phyloP scores from a whole-genome alignment of 2,888 invertebrate species.

The Aricia artaxerxes region DNA sequence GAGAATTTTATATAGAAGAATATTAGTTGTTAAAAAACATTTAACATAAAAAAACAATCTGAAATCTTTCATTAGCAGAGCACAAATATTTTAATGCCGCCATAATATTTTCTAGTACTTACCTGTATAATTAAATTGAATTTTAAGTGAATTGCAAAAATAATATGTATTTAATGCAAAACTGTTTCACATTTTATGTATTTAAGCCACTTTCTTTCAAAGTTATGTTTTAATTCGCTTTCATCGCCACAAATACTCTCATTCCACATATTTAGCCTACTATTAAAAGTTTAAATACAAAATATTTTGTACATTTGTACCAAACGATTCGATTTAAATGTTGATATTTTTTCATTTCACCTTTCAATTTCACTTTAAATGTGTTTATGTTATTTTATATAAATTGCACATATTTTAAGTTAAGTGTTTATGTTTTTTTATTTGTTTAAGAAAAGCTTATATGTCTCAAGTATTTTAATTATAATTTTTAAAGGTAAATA shows the following conservation, averaged over 20 bases:
- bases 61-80: too few relatives aligned
- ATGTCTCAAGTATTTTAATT: too few relatives aligned
- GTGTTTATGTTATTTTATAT: not conserved
- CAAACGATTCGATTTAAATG: not conserved
- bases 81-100: too few relatives aligned
- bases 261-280: not conserved
- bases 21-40: too few relatives aligned
- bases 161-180: slow-evolving; percentile 5
- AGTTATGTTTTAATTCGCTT: slow-evolving; percentile 10
- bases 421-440: not conserved
- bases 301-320: not conserved
- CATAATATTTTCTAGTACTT: not conserved
- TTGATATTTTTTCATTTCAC: not conserved
- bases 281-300: not conserved
- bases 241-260: not conserved
- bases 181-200: not conserved
- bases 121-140: not conserved
- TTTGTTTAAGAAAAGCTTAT: too few relatives aligned
- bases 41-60: too few relatives aligned
- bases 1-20: too few relatives aligned
- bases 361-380: not conserved
- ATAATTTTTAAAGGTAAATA: too few relatives aligned
- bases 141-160: not conserved
- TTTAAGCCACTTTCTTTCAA: slow-evolving; percentile 15
- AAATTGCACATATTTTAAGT: not conserved